Conservation (phyloP, 2,797 vertebrate genomes). For the Schizothorax lantsangensis region DNA sequence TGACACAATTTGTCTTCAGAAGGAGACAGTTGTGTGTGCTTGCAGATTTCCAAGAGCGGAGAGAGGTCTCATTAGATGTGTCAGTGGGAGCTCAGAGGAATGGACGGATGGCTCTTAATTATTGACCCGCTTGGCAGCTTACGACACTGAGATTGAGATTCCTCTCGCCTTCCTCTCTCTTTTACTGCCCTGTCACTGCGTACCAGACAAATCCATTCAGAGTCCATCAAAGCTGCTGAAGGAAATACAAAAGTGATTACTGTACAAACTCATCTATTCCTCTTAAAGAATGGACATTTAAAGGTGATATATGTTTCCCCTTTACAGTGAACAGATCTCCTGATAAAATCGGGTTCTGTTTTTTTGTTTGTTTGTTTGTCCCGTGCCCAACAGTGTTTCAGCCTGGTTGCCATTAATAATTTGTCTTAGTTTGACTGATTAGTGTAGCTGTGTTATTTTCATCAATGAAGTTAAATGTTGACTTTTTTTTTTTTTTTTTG, state of each 20-base stretch:
- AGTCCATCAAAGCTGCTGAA: conserved; percentile 44
- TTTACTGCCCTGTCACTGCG: conserved; percentile 37
- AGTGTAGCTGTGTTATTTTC: not conserved
- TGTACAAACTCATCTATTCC: not conserved
- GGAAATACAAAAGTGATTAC: conserved; percentile 46
- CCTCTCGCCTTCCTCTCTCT: conserved; percentile 9
- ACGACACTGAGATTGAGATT: conserved; percentile 41
- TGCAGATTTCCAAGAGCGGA: conserved; percentile 22
- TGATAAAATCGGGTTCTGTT: not conserved
- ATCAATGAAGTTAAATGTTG: not conserved
- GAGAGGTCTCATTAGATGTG: conserved; percentile 50
- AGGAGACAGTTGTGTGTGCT: conserved; percentile 41
- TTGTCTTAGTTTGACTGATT: not conserved
- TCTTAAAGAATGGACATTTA: conserved; percentile 11
- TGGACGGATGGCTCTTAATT: conserved; percentile 58
- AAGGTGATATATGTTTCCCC: not conserved
- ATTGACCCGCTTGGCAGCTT: conserved; percentile 54
- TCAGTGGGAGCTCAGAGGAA: conserved; percentile 51
- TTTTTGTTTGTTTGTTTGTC: not conserved
- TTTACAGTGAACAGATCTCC: not conserved
- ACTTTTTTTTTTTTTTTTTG: not conserved
- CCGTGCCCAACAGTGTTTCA: not conserved
- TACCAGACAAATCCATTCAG: conserved; percentile 55
- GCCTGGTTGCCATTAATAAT: not conserved
- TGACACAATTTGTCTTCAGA: conserved; percentile 26